Percentiles rank a stretch among this genome's conserved stretches.
Conservation (phyloP, 92 coral and sea anemone genomes). For the Scolanthus callimorphus region DNA sequence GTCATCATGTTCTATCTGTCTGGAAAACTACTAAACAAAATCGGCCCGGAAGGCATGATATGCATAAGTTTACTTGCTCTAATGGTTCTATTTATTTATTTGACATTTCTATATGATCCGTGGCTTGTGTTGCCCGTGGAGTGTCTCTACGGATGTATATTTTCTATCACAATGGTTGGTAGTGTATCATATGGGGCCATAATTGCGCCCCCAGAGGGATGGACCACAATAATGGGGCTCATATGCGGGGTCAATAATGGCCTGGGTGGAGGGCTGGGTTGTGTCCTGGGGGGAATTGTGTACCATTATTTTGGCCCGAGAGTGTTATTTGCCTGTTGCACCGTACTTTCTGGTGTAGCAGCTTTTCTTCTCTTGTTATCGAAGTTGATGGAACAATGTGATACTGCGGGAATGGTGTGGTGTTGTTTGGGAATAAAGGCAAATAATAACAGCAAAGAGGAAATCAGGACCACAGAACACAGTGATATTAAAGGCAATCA, state of each 20-base stretch:
- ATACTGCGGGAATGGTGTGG: too few relatives aligned
- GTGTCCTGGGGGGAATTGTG: conserved; percentile 20
- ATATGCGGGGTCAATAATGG: conserved; percentile 24
- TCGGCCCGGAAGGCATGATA: conserved; percentile 12
- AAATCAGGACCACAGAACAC: too few relatives aligned
- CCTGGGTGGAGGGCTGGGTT: conserved; percentile 38
- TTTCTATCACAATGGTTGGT: conserved; percentile 19
- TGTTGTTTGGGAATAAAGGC: too few relatives aligned
- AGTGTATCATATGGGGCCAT: conserved; percentile 13
- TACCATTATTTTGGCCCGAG: conserved; percentile 29
- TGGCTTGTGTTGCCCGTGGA: conserved; percentile 32
- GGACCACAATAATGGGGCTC: conserved; percentile 16
- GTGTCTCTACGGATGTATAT: conserved; percentile 33
- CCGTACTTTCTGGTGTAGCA: too few relatives aligned
- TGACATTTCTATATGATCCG: conserved; percentile 15
- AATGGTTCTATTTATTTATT: conserved; percentile 3
- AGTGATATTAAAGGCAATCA: too few relatives aligned
- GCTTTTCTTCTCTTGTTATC: too few relatives aligned
- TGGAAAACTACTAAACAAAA: not conserved
- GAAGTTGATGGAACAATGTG: too few relatives aligned
- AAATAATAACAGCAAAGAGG: too few relatives aligned
- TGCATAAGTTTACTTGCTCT: not conserved
- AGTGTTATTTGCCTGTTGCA: conserved; percentile 18
- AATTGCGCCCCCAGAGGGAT: conserved; percentile 29
- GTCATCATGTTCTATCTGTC: conserved; percentile 16